A percentile compares a stretch with the other conserved stretches of the same genome.
Evolutionary conservation across 2,797 vertebrate species (phyloP).

Genomic region (Chlorospingus flavigularis): DNA sequence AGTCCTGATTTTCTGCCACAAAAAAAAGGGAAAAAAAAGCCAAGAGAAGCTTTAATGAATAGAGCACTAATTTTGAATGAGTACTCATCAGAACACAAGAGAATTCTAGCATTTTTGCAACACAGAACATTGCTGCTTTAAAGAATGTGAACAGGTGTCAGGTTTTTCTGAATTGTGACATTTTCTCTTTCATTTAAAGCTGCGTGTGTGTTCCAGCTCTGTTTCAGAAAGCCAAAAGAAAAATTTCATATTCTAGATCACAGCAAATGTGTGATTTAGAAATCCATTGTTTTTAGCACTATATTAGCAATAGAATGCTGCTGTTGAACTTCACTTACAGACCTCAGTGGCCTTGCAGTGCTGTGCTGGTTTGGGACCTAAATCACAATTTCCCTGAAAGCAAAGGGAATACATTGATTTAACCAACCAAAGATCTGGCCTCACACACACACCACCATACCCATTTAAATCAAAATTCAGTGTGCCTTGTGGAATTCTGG

Average conservation of each 20-base stretch:
- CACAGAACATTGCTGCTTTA: not conserved
- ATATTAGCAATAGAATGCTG: not conserved
- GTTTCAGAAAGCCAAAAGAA: not conserved
- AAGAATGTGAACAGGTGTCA: not conserved
- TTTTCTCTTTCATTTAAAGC: not conserved
- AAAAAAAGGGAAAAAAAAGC: too few species aligned
- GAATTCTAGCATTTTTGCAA: not conserved
- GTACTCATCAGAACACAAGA: not conserved
- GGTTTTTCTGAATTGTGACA: not conserved
- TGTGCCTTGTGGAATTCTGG: not conserved
- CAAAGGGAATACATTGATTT: not conserved
- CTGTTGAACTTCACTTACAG: not conserved
- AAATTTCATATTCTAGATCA: not conserved
- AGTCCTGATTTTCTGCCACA: not conserved
- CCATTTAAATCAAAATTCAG: not conserved
- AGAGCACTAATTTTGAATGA: conserved; percentile 13
- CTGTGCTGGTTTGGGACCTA: not conserved
- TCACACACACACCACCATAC: not conserved
- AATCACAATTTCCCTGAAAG: not conserved
- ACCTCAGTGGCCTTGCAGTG: not conserved
- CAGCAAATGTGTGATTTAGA: not conserved
- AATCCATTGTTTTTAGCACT: not conserved
- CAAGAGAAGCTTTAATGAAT: not conserved
- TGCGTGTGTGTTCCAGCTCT: not conserved
- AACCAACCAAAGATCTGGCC: not conserved